Conservation (phyloP, 2,888 invertebrate species). For the Allygus modestus region DNA sequence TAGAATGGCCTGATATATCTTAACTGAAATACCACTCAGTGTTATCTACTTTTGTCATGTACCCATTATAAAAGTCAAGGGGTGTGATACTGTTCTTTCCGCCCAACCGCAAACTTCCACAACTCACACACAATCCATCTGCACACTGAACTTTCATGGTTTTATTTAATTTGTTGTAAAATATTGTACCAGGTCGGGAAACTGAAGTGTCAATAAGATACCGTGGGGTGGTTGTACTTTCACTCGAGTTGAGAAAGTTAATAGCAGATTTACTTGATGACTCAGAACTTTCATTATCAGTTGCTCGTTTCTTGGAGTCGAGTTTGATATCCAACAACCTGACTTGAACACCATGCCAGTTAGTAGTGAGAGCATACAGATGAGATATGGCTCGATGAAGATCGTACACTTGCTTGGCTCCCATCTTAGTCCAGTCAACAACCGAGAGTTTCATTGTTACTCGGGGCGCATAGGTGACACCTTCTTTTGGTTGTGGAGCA, state of each 20-base stretch:
- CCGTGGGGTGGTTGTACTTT: conserved; percentile 64
- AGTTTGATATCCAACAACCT: conserved; percentile 39
- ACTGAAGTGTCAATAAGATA: conserved; percentile 46
- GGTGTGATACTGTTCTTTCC: conserved; percentile 87
- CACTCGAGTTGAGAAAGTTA: conserved; percentile 65
- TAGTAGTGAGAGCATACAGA: conserved; percentile 80
- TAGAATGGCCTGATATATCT: too few relatives aligned
- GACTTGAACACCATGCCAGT: conserved; percentile 77
- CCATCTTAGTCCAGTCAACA: conserved; percentile 83
- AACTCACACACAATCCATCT: conserved; percentile 81
- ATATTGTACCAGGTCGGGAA: conserved; percentile 78
- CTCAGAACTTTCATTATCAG: conserved; percentile 22
- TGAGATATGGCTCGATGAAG: conserved; percentile 84
- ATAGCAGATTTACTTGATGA: conserved; percentile 64
- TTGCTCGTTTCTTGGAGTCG: neutral
- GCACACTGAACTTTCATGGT: conserved; percentile 82
- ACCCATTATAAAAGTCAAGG: conserved; percentile 92
- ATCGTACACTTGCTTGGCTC: conserved; percentile 82
- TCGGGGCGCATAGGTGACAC: conserved; percentile 87
- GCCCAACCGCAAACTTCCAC: conserved; percentile 81
- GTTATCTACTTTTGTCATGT: conserved; percentile 78
- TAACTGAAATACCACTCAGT: conserved; percentile 66
- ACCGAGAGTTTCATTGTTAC: conserved; percentile 79
- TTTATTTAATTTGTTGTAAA: conserved; percentile 79
- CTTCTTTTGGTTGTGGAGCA: conserved; percentile 79